Percentiles rank a stretch among this genome's conserved stretches.
These are phyloP conservation scores for Ochlodes sylvanus DNA, from an alignment of 2,888 invertebrate species.

Conservation along the genomic window DNA sequence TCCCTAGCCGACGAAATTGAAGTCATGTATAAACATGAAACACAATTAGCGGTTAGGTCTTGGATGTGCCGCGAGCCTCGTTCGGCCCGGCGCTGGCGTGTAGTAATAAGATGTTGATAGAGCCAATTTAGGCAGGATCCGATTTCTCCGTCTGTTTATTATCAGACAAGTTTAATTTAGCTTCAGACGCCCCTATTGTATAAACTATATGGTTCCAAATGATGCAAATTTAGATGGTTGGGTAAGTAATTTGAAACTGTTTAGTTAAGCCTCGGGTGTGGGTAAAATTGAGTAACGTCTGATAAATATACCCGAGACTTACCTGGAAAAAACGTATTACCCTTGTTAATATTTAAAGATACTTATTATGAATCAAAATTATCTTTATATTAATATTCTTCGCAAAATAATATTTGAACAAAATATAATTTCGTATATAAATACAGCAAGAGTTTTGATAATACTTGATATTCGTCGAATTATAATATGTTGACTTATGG, in stretches of 20 bases:
- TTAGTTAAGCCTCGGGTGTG: not conserved
- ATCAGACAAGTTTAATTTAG: constrained; percentile 60
- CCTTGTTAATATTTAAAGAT: not conserved
- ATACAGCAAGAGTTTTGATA: not conserved
- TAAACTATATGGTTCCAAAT: constrained; percentile 13
- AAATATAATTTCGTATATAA: not conserved
- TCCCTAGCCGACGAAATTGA: constrained; percentile 57
- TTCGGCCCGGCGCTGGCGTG: constrained; percentile 45
- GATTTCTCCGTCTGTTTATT: constrained; percentile 64
- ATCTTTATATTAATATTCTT: not conserved
- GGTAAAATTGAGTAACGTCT: no score
- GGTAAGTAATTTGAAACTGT: constrained; percentile 56
- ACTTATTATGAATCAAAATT: not conserved
- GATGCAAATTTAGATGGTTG: constrained; percentile 51
- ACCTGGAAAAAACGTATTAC: not conserved
- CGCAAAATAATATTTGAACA: not conserved
- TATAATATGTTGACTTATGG: constrained; percentile 15
- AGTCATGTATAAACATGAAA: constrained; percentile 63
- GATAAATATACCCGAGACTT: not conserved
- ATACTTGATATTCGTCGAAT: not conserved
- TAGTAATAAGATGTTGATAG: constrained; percentile 64
- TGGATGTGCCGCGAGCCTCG: constrained; percentile 47
- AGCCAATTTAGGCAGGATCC: constrained; percentile 63
- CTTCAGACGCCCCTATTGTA: constrained; percentile 53
- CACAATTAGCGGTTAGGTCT: constrained; percentile 67